These are phyloP conservation scores for Protosalanx chinensis DNA, from an alignment of 2,797 vertebrate genomes.

Conservation along the genomic window DNA sequence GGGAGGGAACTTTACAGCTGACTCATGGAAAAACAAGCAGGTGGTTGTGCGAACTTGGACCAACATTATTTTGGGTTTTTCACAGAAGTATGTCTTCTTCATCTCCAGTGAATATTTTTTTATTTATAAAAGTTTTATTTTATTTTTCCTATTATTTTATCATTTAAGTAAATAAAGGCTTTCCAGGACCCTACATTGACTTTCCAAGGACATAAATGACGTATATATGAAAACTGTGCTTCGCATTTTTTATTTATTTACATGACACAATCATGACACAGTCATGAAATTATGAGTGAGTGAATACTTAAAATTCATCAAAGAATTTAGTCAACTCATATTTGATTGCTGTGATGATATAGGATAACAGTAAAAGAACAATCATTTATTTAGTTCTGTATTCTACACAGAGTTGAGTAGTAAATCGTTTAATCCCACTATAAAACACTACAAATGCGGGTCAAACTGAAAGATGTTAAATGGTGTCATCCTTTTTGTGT, in stretches of 20 bases:
- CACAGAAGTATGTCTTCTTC: too few relatives aligned
- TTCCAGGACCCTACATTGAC: too few relatives aligned
- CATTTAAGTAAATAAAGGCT: too few relatives aligned
- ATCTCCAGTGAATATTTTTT: too few relatives aligned
- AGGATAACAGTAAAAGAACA: background rate
- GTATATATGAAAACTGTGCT: background rate
- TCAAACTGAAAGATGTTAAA: background rate
- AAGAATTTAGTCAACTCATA: background rate
- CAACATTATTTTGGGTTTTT: too few relatives aligned
- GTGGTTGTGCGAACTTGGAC: background rate
- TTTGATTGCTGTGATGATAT: too few relatives aligned
- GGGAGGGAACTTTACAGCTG: slow-evolving; percentile 30
- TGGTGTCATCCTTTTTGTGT: background rate
- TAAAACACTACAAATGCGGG: background rate
- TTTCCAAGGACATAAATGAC: background rate
- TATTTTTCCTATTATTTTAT: too few relatives aligned
- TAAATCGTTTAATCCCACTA: background rate
- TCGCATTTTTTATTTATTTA: background rate
- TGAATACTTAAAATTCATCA: background rate
- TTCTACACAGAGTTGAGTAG: background rate
- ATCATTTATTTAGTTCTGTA: too few relatives aligned
- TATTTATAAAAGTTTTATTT: too few relatives aligned
- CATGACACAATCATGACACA: slow-evolving; percentile 1
- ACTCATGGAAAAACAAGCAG: slow-evolving; percentile 20
- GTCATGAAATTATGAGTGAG: background rate